These are phyloP conservation scores for Apodemia duryi DNA, from an alignment of 2,888 invertebrate genomes.

Conservation along the genomic window DNA sequence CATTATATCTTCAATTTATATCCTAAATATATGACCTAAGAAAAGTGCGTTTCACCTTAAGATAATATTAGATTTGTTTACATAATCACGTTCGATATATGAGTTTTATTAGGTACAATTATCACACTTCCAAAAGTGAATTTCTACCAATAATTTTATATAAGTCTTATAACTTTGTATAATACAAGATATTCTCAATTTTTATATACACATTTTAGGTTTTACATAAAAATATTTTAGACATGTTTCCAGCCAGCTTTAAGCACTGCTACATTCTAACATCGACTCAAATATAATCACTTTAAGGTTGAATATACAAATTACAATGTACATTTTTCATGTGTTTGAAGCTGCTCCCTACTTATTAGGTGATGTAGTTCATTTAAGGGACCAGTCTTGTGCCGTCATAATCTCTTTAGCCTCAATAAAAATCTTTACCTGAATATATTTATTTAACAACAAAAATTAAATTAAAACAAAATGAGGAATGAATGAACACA, in stretches of 20 bases:
- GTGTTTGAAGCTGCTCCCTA: background rate
- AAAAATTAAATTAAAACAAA: too few relatives aligned
- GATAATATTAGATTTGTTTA: constrained; percentile 13
- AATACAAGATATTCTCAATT: constrained; percentile 15
- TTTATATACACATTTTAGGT: constrained; percentile 12
- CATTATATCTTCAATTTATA: constrained; percentile 5
- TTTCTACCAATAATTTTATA: constrained; percentile 10
- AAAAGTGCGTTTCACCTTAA: constrained; percentile 12
- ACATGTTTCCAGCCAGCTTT: constrained; percentile 4
- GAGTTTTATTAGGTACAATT: constrained; percentile 12
- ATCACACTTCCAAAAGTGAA: constrained; percentile 14
- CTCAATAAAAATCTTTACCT: too few relatives aligned
- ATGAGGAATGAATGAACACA: too few relatives aligned
- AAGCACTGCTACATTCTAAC: constrained; percentile 16
- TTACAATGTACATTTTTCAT: constrained; percentile 17
- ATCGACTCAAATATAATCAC: constrained; percentile 19
- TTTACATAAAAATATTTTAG: constrained; percentile 13
- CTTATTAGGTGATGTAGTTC: background rate
- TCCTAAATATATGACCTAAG: constrained; percentile 10
- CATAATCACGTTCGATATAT: constrained; percentile 11
- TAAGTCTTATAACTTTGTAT: constrained; percentile 13
- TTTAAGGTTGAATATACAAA: constrained; percentile 18
- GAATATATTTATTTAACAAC: too few relatives aligned
- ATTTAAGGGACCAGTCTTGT: background rate
- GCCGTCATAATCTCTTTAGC: too few relatives aligned